These are phyloP conservation scores for Pelodytes ibericus DNA, from an alignment of 2,797 vertebrate species.

Conservation along the genomic window DNA sequence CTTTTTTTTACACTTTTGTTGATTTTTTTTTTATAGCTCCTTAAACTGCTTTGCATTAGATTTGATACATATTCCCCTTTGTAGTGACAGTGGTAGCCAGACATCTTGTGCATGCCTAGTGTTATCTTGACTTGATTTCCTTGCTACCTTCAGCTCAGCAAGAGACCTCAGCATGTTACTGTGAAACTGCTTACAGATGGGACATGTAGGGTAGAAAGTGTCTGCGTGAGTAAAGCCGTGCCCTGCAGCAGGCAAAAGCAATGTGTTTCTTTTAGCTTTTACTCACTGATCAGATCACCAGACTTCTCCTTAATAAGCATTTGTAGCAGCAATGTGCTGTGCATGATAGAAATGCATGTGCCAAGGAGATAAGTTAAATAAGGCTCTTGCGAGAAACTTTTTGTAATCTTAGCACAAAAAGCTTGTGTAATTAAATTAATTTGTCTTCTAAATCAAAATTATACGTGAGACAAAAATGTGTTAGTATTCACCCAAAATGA, in stretches of 20 bases:
- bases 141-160: slow-evolving; percentile 41
- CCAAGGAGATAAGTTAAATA: slow-evolving; percentile 28
- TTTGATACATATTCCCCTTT: slow-evolving; percentile 21
- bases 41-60: neutral
- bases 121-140: slow-evolving; percentile 34
- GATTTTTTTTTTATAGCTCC: neutral
- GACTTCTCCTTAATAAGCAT: slow-evolving; percentile 39
- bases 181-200: slow-evolving; percentile 51
- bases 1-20: slow-evolving; percentile 5
- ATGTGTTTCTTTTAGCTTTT: slow-evolving; percentile 30
- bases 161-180: slow-evolving; percentile 46
- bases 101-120: slow-evolving; percentile 23
- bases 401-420: neutral
- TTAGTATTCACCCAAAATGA: neutral
- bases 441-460: slow-evolving; percentile 3
- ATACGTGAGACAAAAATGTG: neutral
- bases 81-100: neutral
- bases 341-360: slow-evolving; percentile 25
- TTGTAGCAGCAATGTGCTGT: slow-evolving; percentile 35
- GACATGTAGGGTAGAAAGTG: slow-evolving; percentile 41
- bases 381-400: neutral
- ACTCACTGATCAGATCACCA: slow-evolving; percentile 37
- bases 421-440: neutral
- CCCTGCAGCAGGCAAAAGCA: slow-evolving; percentile 44
- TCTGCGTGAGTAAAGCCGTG: slow-evolving; percentile 16